Conservation (phyloP, 2,797 vertebrate species). For the Neosalanx taihuensis region DNA sequence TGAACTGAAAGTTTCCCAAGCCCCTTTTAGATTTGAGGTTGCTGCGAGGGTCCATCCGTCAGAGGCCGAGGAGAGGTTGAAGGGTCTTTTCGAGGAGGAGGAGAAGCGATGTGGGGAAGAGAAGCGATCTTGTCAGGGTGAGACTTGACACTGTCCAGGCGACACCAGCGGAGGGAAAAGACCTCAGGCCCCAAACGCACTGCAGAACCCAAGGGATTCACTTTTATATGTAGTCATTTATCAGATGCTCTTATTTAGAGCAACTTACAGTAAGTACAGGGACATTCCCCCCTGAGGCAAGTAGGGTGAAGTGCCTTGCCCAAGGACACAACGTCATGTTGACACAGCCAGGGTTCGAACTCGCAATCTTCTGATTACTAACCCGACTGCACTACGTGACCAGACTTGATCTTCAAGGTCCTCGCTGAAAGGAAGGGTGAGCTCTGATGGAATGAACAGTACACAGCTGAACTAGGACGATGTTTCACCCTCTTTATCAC, state of each 20-base stretch:
- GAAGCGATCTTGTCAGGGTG: constrained; percentile 44
- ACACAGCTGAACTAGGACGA: no score
- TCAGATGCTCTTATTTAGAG: no score
- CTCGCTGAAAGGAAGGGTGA: constrained; percentile 21
- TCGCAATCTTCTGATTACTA: no score
- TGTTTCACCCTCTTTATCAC: constrained; percentile 6
- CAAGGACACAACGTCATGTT: no score
- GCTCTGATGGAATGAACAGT: constrained; percentile 31
- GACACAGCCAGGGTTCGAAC: no score
- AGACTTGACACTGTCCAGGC: constrained; percentile 56
- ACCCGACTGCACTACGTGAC: no score
- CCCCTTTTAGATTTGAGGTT: constrained; percentile 14
- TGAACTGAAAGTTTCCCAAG: constrained; percentile 35
- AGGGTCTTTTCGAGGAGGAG: constrained; percentile 21
- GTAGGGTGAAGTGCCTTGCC: no score
- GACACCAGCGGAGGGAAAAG: constrained; percentile 20
- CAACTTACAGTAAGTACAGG: no score
- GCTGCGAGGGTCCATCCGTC: constrained; percentile 20
- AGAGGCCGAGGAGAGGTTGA: constrained; percentile 22
- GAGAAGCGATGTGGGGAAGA: constrained; percentile 39
- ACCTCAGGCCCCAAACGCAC: constrained; percentile 20
- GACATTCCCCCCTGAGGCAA: no score
- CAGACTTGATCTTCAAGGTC: constrained; percentile 42
- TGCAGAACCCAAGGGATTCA: constrained; percentile 42
- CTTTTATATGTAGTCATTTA: no score